Evolutionary conservation across 2,888 invertebrate species (phyloP), one percentile per base, ranked within the genome.

Genomic region (Nymphalis c-album): DNA sequence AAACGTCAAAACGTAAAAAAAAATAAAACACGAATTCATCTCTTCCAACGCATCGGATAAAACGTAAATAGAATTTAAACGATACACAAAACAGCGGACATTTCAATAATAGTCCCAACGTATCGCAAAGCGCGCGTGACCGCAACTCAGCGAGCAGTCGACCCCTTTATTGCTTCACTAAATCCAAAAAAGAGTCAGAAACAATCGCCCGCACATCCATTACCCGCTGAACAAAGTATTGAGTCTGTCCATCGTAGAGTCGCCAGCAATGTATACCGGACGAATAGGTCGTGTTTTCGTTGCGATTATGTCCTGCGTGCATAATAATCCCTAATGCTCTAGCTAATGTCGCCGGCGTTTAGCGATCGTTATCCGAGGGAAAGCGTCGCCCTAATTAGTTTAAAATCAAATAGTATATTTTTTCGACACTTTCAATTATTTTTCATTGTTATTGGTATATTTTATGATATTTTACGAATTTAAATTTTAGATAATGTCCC

Each of bases 341-440:
- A 64, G 60, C 69, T 69, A 60, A 63, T 55, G 73, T 74, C 74
- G 76, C 77, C 70, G 68, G 69, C 77, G 75, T 76, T 82, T 79
- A 80, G 79, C 79, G 76, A 74, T 76, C 80, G 77, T 78, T 80
- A 84, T 78, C 76, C 75, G 77, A 81, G 79, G 80, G 80, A 69
- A 73, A 35, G 50, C 40, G 22, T 75, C 73, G 69, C 77, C n/a
- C 85, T 84, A 88, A 89, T 90, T 88, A 88, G 85, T 85, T 85
- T 75, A 81, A 80, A 84, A 87, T 87, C 85, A 85, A 84, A 86
- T 77, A 80, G 81, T 75, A 80, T 78, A 82, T 86, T 85, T 87
- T 87, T 85, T 82, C 81, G 83, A 83, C 83, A 80, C 79, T 83
- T 84, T 60, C 40, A 50, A 59, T 83, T 83, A 82, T 83, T 13